Percentiles rank a stretch among this genome's conserved stretches.
Evolutionary conservation across 2,113 vertebrate genomes (phyloP).

Genomic region (Ctenomys sociabilis): DNA sequence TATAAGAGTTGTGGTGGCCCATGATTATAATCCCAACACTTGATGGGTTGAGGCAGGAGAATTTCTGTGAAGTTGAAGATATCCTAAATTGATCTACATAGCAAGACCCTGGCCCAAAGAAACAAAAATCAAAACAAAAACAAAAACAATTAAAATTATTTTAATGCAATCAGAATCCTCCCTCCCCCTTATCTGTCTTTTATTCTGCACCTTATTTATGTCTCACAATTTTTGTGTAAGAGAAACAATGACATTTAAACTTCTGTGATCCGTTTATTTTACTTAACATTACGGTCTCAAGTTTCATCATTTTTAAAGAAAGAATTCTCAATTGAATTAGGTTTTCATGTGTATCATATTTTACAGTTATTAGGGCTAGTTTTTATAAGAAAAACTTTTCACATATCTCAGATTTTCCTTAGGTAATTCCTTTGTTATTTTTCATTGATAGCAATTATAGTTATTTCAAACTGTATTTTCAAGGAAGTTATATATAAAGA

Average conservation of each 20-base stretch:
- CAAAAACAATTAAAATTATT: constrained; percentile 14
- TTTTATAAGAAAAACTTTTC: constrained; percentile 54
- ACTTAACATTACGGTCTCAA: background rate
- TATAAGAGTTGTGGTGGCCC: background rate
- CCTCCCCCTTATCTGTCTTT: background rate
- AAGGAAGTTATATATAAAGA: constrained; percentile 49
- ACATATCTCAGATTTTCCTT: constrained; percentile 24
- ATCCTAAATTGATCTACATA: background rate
- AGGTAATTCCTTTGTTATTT: constrained; percentile 47
- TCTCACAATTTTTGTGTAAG: background rate
- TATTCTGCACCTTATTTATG: background rate
- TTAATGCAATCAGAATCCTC: constrained; percentile 48
- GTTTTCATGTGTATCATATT: constrained; percentile 63
- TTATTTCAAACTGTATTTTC: constrained; percentile 60
- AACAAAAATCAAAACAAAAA: background rate
- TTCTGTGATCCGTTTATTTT: background rate
- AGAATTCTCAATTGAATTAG: constrained; percentile 47
- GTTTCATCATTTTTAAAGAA: background rate
- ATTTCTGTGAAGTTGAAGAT: background rate
- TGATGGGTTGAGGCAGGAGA: background rate
- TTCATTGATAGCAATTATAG: constrained; percentile 52
- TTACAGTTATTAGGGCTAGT: constrained; percentile 62
- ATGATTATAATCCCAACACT: background rate
- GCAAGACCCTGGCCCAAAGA: background rate
- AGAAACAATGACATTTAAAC: background rate